phyloP scores from a whole-genome alignment of 1,140 invertebrate species.

The Teleopsis dalmanni region DNA sequence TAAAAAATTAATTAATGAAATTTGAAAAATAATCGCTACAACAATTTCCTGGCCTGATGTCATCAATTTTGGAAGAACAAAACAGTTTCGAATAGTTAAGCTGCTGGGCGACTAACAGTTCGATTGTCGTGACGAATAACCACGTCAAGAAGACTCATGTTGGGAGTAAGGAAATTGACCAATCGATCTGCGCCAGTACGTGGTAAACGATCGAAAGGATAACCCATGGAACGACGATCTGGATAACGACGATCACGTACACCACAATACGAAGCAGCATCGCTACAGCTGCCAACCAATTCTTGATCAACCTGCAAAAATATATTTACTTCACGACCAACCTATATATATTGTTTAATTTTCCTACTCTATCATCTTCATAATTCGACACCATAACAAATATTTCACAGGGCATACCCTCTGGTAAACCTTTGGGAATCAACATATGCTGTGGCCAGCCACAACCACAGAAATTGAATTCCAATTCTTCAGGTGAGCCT shows the following conservation, averaged over 20 bases:
- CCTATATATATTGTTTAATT: neutral
- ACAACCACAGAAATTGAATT: slow-evolving; percentile 76
- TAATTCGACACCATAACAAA: slow-evolving; percentile 78
- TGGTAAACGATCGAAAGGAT: slow-evolving; percentile 63
- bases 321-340: neutral
- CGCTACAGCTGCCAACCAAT: slow-evolving; percentile 52
- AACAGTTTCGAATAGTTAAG: too few species aligned
- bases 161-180: slow-evolving; percentile 57
- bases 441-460: slow-evolving; percentile 84
- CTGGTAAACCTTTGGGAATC: slow-evolving; percentile 61
- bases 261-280: slow-evolving; percentile 67
- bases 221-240: slow-evolving; percentile 66
- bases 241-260: slow-evolving; percentile 65
- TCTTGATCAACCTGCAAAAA: slow-evolving; percentile 50
- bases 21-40: too few species aligned
- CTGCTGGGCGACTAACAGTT: slow-evolving; percentile 18
- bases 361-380: slow-evolving; percentile 57
- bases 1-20: too few species aligned
- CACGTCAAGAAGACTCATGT: slow-evolving; percentile 57
- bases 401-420: slow-evolving; percentile 61
- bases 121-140: slow-evolving; percentile 47
- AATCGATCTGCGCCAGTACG: slow-evolving; percentile 48
- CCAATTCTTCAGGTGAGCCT: slow-evolving; percentile 47
- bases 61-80: too few species aligned
- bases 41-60: too few species aligned